Conservation (phyloP, 2,113 vertebrate species). For the Cottus gobio region DNA sequence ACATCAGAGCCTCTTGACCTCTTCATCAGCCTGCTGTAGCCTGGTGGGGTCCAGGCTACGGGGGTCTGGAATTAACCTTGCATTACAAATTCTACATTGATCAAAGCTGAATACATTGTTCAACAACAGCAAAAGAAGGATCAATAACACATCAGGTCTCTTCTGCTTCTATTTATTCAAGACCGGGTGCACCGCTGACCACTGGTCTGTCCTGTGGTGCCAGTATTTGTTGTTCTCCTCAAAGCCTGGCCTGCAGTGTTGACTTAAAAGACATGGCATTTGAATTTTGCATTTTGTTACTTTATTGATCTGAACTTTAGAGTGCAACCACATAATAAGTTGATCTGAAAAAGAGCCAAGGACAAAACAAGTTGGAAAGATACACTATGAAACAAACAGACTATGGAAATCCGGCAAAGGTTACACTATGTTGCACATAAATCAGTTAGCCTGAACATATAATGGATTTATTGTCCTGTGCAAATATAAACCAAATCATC, state of each 20-base stretch:
- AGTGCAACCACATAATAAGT: not conserved
- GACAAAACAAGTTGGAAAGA: not conserved
- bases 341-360: not conserved
- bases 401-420: not conserved
- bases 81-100: not conserved
- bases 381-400: not conserved
- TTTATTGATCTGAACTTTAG: not conserved
- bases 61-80: slow-evolving; percentile 4
- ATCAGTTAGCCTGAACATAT: slow-evolving; percentile 8
- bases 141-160: not conserved
- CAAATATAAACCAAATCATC: slow-evolving; percentile 1
- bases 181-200: not conserved
- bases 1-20: not conserved
- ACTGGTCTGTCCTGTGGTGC: not conserved
- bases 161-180: not conserved
- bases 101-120: not conserved
- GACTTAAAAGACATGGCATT: slow-evolving; percentile 1
- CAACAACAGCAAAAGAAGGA: not conserved
- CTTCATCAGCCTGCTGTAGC: not conserved
- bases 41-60: not conserved
- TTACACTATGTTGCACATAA: not conserved
- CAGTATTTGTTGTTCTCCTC: not conserved
- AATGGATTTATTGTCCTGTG: slow-evolving; percentile 16
- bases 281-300: not conserved
- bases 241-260: not conserved